Evolutionary conservation across 2,888 invertebrate genomes (phyloP).

Genomic region (Caenorhabditis sp.): DNA sequence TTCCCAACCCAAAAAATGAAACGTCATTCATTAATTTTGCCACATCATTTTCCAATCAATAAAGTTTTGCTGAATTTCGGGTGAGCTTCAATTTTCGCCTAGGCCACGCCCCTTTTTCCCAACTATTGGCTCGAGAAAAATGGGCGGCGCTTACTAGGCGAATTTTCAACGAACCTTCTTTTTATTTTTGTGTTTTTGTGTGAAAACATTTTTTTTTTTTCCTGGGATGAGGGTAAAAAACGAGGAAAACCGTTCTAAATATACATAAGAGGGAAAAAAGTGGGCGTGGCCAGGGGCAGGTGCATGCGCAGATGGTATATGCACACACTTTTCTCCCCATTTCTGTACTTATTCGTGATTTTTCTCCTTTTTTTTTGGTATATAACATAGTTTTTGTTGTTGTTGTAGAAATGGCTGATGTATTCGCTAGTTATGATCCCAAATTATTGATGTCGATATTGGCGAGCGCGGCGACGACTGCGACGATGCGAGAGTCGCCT

Average conservation of each 20-base stretch:
- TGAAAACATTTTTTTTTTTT: too few species aligned
- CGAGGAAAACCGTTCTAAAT: too few species aligned
- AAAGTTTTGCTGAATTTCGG: too few species aligned
- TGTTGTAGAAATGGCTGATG: conserved; percentile 3
- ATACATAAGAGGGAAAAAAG: background rate
- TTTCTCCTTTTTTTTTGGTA: background rate
- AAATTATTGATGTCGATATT: conserved; percentile 17
- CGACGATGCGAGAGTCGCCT: conserved; percentile 6
- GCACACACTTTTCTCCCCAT: background rate
- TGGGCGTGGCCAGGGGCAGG: background rate
- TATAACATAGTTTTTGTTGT: background rate
- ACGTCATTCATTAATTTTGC: too few species aligned
- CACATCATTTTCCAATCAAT: too few species aligned
- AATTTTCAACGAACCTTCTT: too few species aligned
- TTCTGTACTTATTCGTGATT: background rate
- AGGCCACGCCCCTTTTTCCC: conserved; percentile 12
- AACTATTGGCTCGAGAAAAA: conserved; percentile 24
- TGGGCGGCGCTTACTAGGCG: background rate
- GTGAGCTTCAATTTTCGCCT: too few species aligned
- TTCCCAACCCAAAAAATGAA: too few species aligned
- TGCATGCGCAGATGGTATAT: background rate
- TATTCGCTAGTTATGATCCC: conserved; percentile 8
- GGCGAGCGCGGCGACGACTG: conserved; percentile 6
- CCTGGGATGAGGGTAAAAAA: too few species aligned
- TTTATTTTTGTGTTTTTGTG: too few species aligned